These are phyloP conservation scores for Standfussiana lucernea DNA, from an alignment of 2,888 invertebrate genomes.

Conservation along the genomic window DNA sequence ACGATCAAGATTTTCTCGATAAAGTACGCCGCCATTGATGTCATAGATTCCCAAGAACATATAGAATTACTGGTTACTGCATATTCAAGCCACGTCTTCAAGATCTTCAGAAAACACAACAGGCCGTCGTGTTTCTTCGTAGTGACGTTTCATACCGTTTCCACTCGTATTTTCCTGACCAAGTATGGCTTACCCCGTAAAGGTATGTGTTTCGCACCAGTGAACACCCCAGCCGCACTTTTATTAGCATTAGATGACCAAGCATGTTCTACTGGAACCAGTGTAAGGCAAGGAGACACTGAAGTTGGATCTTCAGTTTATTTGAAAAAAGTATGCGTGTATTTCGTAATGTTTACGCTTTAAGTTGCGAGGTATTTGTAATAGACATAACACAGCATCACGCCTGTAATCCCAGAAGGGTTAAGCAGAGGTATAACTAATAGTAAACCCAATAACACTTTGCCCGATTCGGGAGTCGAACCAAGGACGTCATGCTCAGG, in stretches of 20 bases:
- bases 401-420: not conserved
- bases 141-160: conserved; percentile 64
- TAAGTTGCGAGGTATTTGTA: not conserved
- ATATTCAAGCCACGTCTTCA: conserved; percentile 44
- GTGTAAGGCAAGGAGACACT: conserved; percentile 18
- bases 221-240: conserved; percentile 79
- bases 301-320: conserved; percentile 11
- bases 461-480: not conserved
- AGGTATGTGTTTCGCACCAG: conserved; percentile 74
- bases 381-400: not conserved
- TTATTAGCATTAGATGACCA: conserved; percentile 86
- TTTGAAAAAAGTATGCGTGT: conserved; percentile 2
- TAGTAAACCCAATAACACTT: not conserved
- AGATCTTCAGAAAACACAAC: conserved; percentile 39
- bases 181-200: conserved; percentile 58
- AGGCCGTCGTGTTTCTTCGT: conserved; percentile 38
- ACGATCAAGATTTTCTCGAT: no score
- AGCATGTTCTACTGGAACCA: conserved; percentile 75
- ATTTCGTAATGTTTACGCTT: not conserved
- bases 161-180: conserved; percentile 62
- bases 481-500: not conserved
- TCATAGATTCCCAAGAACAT: conserved; percentile 29
- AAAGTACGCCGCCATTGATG: not conserved
- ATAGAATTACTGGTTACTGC: not conserved
- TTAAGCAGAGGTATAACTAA: not conserved